phyloP scores from a whole-genome alignment of 2,113 vertebrate species.

The Eira barbara region DNA sequence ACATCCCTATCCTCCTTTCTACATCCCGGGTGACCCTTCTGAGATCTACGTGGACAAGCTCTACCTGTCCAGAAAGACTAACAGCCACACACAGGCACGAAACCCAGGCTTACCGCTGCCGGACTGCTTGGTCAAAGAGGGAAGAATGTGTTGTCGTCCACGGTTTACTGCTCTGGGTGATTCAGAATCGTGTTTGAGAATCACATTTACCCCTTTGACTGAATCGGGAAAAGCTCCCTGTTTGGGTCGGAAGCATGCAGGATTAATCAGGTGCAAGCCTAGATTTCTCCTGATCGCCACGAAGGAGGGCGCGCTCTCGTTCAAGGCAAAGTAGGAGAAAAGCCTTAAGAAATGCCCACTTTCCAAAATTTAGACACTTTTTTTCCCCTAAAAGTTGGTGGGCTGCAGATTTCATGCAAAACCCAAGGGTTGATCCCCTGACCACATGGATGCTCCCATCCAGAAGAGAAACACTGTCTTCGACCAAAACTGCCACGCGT shows the following conservation, averaged over 20 bases:
- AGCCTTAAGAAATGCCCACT: neutral
- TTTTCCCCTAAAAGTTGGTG: accelerated
- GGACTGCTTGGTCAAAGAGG: neutral
- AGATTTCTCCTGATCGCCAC: no score
- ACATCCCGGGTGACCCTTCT: neutral
- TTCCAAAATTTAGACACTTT: neutral
- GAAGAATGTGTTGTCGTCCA: neutral
- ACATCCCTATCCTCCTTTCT: neutral
- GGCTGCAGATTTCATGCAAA: no score
- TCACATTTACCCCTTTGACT: neutral
- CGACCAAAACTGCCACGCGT: neutral
- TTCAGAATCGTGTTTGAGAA: neutral
- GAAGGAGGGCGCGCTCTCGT: neutral
- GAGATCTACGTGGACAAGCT: neutral
- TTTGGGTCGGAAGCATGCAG: neutral
- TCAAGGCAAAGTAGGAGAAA: neutral
- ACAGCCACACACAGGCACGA: neutral
- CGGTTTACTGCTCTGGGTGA: neutral
- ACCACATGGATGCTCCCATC: accelerated
- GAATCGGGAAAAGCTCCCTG: neutral
- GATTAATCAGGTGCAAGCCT: accelerated
- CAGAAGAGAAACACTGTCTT: neutral
- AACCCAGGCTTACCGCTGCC: neutral
- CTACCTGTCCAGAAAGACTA: neutral
- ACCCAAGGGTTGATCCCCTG: neutral